Evolutionary conservation across 2,113 vertebrate species (phyloP).

Genomic region (Brachypteracias leptosomus): DNA sequence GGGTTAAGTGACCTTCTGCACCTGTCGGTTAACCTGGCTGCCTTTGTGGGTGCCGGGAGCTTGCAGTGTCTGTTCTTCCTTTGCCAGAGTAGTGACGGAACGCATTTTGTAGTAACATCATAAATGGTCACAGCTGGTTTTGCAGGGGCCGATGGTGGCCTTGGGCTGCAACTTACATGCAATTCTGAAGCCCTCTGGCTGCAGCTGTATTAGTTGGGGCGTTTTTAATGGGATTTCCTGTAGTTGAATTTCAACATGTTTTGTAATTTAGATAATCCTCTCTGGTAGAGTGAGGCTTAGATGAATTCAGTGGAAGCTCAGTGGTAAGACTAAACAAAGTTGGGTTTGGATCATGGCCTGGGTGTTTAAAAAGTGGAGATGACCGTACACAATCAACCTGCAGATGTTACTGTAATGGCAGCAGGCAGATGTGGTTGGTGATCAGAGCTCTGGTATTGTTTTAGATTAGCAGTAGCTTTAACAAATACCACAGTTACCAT

Average conservation of each 20-base stretch:
- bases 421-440: not conserved
- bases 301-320: not conserved
- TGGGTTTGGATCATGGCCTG: not conserved
- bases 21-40: not conserved
- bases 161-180: fast-evolving
- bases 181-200: not conserved
- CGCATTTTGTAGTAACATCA: not conserved
- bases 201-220: not conserved
- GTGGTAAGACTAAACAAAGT: not conserved
- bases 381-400: not conserved
- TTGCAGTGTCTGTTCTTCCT: fast-evolving
- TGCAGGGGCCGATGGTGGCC: not conserved
- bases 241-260: not conserved
- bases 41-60: fast-evolving
- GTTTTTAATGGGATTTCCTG: not conserved
- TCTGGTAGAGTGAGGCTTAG: not conserved
- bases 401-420: not conserved
- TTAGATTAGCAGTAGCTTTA: not conserved
- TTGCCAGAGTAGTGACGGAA: not conserved
- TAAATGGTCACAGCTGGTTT: not conserved
- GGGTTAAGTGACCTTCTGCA: not conserved
- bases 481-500: not conserved
- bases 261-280: not conserved
- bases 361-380: not conserved
- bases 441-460: fast-evolving